Evolutionary conservation across 2,888 invertebrate species (phyloP).

Genomic region (Apoda limacodes): DNA sequence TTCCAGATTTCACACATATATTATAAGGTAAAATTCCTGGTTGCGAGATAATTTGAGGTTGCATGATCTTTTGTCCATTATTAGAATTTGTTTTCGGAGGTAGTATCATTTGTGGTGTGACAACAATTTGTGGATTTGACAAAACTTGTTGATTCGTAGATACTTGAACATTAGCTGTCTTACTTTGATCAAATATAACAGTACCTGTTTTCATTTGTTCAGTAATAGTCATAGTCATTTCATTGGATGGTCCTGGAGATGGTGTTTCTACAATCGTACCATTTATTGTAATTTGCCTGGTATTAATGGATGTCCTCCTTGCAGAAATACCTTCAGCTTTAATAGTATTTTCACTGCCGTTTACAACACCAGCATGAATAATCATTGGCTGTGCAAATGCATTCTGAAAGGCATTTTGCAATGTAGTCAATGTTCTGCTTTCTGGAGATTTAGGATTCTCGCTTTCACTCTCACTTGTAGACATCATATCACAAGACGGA

Average conservation of each 20-base stretch:
- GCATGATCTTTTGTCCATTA: slow-evolving; percentile 49
- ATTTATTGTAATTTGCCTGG: slow-evolving; percentile 64
- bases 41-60: slow-evolving; percentile 58
- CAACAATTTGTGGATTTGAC: slow-evolving; percentile 63
- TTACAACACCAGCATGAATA: slow-evolving; percentile 59
- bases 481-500: slow-evolving; percentile 80
- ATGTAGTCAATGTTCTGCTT: slow-evolving; percentile 58
- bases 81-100: slow-evolving; percentile 56
- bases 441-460: slow-evolving; percentile 73
- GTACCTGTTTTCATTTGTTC: slow-evolving; percentile 64
- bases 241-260: slow-evolving; percentile 61
- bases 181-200: slow-evolving; percentile 59
- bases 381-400: slow-evolving; percentile 64
- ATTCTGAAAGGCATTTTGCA: slow-evolving; percentile 63
- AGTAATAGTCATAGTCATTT: slow-evolving; percentile 63
- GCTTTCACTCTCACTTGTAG: slow-evolving; percentile 85
- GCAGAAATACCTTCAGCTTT: slow-evolving; percentile 63
- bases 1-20: slow-evolving; percentile 61
- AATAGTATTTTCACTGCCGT: slow-evolving; percentile 50
- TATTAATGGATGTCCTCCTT: slow-evolving; percentile 61
- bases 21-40: slow-evolving; percentile 57
- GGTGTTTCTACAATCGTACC: slow-evolving; percentile 66
- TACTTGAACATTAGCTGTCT: slow-evolving; percentile 58
- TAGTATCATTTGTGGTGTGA: slow-evolving; percentile 61
- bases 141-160: slow-evolving; percentile 55